These are phyloP conservation scores for Stenodera caucasica DNA, from an alignment of 2,888 invertebrate genomes.

Conservation along the genomic window DNA sequence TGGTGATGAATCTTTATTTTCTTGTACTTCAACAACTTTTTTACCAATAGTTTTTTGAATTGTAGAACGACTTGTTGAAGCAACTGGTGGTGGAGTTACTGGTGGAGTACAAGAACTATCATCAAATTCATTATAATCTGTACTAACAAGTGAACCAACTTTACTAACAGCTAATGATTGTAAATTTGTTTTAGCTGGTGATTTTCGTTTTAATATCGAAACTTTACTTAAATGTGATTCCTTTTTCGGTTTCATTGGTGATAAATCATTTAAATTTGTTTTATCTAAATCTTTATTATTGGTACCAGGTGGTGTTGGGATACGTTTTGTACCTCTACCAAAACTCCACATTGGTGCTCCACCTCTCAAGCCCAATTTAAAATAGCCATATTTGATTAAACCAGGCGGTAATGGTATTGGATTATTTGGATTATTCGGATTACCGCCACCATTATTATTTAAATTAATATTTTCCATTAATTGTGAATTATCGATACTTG, in stretches of 20 bases:
- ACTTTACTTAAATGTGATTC: constrained; percentile 59
- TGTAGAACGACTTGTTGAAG: constrained; percentile 39
- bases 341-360: constrained; percentile 69
- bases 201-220: constrained; percentile 63
- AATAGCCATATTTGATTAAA: constrained; percentile 63
- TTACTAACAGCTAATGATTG: constrained; percentile 51
- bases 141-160: constrained; percentile 59
- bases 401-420: constrained; percentile 63
- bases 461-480: constrained; percentile 15
- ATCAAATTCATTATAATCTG: constrained; percentile 64
- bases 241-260: constrained; percentile 51
- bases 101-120: constrained; percentile 62
- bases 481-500: constrained; percentile 9
- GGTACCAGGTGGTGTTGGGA: constrained; percentile 45
- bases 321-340: constrained; percentile 53
- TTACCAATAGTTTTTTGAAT: constrained; percentile 41
- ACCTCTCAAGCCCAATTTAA: constrained; percentile 65
- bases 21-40: constrained; percentile 38
- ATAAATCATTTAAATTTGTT: constrained; percentile 25
- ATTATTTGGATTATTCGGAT: constrained; percentile 61
- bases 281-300: constrained; percentile 26
- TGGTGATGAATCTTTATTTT: constrained; percentile 38
- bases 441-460: constrained; percentile 55
- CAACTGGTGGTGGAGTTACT: constrained; percentile 57
- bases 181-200: constrained; percentile 50